phyloP scores from a whole-genome alignment of 2,888 invertebrate genomes.

The Eupithecia centaureata region DNA sequence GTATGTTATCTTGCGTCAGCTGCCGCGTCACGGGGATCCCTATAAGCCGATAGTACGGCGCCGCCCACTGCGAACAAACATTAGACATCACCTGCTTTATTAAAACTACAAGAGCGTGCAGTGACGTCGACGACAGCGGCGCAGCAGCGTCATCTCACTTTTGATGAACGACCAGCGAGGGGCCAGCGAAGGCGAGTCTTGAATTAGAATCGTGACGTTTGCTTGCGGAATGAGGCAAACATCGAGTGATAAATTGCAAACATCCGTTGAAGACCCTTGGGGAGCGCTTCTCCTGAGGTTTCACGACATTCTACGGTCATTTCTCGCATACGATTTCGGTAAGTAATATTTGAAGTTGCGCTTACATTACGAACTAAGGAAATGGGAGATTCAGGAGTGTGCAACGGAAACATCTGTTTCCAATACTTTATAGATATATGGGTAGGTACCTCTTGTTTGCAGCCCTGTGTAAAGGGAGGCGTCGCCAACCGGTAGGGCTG shows the following conservation, averaged over 20 bases:
- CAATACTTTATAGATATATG: neutral
- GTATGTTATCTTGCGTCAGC: conserved; percentile 48
- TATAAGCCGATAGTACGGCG: conserved; percentile 43
- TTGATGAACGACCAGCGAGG: conserved; percentile 43
- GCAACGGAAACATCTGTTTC: neutral
- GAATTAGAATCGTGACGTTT: conserved; percentile 50
- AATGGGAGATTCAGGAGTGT: conserved; percentile 2
- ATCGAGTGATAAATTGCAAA: conserved; percentile 45
- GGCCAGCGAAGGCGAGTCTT: conserved; percentile 43
- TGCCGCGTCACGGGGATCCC: conserved; percentile 50
- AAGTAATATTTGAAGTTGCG: neutral
- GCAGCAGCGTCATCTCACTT: conserved; percentile 45
- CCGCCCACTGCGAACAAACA: conserved; percentile 31
- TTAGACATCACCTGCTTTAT: conserved; percentile 32
- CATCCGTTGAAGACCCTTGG: conserved; percentile 47
- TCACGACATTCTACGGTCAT: conserved; percentile 21
- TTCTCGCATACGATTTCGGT: conserved; percentile 16
- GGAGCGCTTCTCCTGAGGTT: conserved; percentile 35
- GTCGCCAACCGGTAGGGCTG: neutral
- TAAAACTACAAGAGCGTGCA: conserved; percentile 29
- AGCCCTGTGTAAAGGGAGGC: neutral
- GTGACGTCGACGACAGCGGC: conserved; percentile 33
- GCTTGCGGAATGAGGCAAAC: conserved; percentile 42
- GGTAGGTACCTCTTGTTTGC: neutral
- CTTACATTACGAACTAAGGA: neutral